Base-by-base conservation (phyloP, 2,113 vertebrate genomes). In the Osmerus mordax region DNA sequence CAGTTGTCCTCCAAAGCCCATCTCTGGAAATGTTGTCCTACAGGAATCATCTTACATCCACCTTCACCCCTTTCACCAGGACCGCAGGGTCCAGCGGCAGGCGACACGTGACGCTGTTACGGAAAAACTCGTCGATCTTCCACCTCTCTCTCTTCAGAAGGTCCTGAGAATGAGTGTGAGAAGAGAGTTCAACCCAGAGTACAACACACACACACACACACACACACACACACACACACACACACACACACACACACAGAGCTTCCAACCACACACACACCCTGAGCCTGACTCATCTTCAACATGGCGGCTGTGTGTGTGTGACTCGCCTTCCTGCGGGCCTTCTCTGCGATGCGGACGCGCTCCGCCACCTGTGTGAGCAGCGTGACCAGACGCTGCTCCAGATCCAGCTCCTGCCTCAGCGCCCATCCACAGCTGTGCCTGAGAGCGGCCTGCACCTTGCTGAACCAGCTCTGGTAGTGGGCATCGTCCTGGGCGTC, bases 401-500 rank as follows among this genome's bases (percentile, higher is more conserved):
- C 94, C 0, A 83, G 86, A 77, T 94, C 94, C 28, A 98, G 95
- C 88, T 98, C 95, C 72, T 93, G 92, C 54, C 93, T 85, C 79
- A 98, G 90, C 0, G 91, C 92, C 58, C 85, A 91, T 32, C 96
- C 95, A 0, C 94, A 96, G 76, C 96, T 96, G 89, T 94, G 92
- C 41, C 88, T 79, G 79, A 98, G 84, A 6, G 95, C 95, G 0
- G 95, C 93, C 83, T 95, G 93, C 72, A 97, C 86, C 75, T 97
- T 96, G 84, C 91, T 91, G 83, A 94, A 95, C 69, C 97, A 95
- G 63, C 95, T 93, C 70, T 92, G 94, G 89, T 94, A 96, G 89
- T 95, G 90, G 0, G 88, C 90, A 67, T 98, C 94, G 59, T 87
- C 91, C 51, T 90, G 88, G 41, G 93, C 90, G 0, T 97, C 96